Conservation (phyloP, 1,140 invertebrate species). For the Acromyrmex heyeri region DNA sequence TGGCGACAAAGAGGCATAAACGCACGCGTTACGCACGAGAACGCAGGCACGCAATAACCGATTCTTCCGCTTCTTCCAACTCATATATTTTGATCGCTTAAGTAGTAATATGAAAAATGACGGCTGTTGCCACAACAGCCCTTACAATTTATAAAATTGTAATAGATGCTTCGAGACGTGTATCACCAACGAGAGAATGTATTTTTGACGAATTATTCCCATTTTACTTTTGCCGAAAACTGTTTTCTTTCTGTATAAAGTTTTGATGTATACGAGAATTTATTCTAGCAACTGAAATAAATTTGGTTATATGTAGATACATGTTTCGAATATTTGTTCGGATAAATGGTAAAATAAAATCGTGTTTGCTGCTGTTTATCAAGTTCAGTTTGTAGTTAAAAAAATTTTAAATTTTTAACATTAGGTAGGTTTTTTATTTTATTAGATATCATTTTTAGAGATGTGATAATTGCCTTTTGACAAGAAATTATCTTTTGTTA, state of each 20-base stretch:
- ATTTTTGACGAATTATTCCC: background rate
- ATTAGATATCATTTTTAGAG: background rate
- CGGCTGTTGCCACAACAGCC: background rate
- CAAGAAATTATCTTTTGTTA: background rate
- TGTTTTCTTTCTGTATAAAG: background rate
- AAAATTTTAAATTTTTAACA: background rate
- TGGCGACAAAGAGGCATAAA: background rate
- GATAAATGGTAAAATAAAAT: background rate
- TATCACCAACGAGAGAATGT: conserved; percentile 12
- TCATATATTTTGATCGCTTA: background rate
- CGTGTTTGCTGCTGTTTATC: background rate
- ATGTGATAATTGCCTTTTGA: background rate
- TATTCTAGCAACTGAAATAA: conserved; percentile 15
- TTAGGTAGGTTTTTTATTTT: background rate
- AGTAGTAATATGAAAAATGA: conserved; percentile 1
- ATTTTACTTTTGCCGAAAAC: conserved; percentile 21
- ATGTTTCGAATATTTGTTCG: background rate
- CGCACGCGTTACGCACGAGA: background rate
- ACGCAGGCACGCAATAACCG: background rate
- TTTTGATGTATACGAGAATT: background rate
- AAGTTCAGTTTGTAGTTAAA: background rate
- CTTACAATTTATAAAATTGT: conserved; percentile 14
- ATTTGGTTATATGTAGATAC: background rate
- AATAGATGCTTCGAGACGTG: background rate
- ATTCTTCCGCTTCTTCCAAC: background rate